Percentiles rank a stretch among this genome's conserved stretches.
These are phyloP conservation scores for Diplogasteroides magnus DNA, from an alignment of 1,140 invertebrate genomes.

Conservation along the genomic window DNA sequence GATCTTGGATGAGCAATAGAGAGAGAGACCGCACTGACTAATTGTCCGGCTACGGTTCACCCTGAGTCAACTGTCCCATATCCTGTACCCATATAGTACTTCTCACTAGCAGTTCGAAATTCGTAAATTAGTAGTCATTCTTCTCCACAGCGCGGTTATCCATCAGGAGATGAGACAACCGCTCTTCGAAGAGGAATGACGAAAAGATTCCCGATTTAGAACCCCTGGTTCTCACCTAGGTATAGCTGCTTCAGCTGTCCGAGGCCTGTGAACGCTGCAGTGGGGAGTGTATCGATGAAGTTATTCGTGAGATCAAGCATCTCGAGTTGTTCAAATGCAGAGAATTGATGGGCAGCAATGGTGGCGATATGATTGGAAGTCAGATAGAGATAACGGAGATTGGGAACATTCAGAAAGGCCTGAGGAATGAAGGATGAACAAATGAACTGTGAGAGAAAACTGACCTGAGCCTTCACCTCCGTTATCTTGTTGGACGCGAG, in stretches of 20 bases:
- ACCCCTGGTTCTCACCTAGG: slow-evolving; percentile 46
- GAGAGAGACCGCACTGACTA: too few species aligned
- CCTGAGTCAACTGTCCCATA: too few species aligned
- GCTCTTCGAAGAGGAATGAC: too few species aligned
- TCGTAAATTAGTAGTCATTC: too few species aligned
- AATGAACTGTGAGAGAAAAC: background rate
- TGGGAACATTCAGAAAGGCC: slow-evolving; percentile 52
- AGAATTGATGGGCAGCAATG: slow-evolving; percentile 39
- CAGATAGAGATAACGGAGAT: slow-evolving; percentile 49
- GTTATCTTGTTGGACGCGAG: slow-evolving; percentile 22
- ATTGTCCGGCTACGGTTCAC: too few species aligned
- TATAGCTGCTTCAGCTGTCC: slow-evolving; percentile 44
- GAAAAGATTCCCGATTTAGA: too few species aligned
- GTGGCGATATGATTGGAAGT: slow-evolving; percentile 44
- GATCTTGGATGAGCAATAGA: too few species aligned
- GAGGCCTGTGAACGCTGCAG: slow-evolving; percentile 44
- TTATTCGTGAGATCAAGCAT: slow-evolving; percentile 53
- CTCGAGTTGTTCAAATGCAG: slow-evolving; percentile 49
- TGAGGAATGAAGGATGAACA: too few species aligned
- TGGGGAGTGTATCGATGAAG: slow-evolving; percentile 29
- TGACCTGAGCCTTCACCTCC: background rate
- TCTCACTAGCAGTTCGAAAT: too few species aligned
- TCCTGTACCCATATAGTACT: too few species aligned
- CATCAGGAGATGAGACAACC: too few species aligned
- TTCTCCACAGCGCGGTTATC: too few species aligned